phyloP scores from a whole-genome alignment of 1,140 invertebrate species.

The Lerema accius region DNA sequence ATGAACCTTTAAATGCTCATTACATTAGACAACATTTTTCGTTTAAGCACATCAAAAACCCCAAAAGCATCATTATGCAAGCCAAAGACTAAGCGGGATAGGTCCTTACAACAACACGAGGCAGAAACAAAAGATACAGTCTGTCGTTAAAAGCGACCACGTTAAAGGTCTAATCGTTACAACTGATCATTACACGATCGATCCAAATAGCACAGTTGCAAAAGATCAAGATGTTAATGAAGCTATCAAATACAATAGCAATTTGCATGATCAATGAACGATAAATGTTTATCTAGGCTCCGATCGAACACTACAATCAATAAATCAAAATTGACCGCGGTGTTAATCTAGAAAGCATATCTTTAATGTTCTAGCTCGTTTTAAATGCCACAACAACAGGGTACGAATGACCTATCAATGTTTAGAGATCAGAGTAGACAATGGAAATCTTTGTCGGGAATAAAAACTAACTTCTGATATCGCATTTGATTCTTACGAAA shows the following conservation, averaged over 20 bases:
- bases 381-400: conserved; percentile 1
- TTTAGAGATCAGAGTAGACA: neutral
- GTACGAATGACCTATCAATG: neutral
- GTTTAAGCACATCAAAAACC: no score
- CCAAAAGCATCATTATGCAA: no score
- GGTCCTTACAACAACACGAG: no score
- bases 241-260: conserved; percentile 12
- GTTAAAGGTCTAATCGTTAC: neutral
- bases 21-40: no score
- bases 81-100: no score
- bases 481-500: no score
- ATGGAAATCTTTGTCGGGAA: neutral
- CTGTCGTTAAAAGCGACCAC: neutral
- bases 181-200: conserved; percentile 6
- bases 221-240: conserved; percentile 22
- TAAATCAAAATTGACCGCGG: conserved; percentile 20
- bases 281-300: conserved; percentile 19
- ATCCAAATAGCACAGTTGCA: conserved; percentile 11
- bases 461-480: neutral
- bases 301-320: conserved; percentile 9
- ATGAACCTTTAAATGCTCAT: no score
- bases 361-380: neutral
- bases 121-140: no score
- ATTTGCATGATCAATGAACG: conserved; percentile 21
- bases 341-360: conserved; percentile 25